Conservation (phyloP, 2,113 vertebrate genomes). For the Drymodes brunneopygia region DNA sequence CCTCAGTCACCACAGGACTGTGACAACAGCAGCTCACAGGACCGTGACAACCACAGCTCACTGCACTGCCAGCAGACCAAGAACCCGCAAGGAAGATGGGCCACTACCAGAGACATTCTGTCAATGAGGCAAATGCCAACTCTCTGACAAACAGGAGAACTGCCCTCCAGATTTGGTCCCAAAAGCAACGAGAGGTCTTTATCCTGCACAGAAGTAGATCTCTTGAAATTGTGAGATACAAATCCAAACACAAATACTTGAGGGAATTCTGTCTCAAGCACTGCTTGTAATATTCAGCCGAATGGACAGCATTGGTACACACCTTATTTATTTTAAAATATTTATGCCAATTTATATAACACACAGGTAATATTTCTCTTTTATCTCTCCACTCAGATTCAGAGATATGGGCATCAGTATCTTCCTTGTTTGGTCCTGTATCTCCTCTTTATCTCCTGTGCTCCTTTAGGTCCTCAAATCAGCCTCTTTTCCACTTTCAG, state of each 20-base stretch:
- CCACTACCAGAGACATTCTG: accelerated
- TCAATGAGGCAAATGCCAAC: neutral
- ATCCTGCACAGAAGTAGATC: neutral
- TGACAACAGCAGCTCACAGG: neutral
- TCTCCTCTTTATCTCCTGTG: neutral
- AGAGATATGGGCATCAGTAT: accelerated
- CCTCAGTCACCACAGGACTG: neutral
- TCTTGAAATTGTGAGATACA: neutral
- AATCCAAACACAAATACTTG: neutral
- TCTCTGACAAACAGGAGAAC: neutral
- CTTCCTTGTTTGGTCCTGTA: neutral
- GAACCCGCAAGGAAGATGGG: accelerated
- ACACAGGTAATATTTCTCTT: neutral
- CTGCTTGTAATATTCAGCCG: neutral
- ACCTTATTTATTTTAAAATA: neutral
- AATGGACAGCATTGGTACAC: neutral
- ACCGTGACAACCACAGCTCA: neutral
- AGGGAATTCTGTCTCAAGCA: neutral
- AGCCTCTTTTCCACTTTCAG: neutral
- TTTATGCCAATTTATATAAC: neutral
- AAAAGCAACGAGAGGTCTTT: neutral
- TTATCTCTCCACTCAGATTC: neutral
- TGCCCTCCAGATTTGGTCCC: neutral
- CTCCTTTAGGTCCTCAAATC: neutral
- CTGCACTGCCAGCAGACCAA: neutral